phyloP scores from a whole-genome alignment of 2,113 vertebrate species.

The Rhombomys opimus region DNA sequence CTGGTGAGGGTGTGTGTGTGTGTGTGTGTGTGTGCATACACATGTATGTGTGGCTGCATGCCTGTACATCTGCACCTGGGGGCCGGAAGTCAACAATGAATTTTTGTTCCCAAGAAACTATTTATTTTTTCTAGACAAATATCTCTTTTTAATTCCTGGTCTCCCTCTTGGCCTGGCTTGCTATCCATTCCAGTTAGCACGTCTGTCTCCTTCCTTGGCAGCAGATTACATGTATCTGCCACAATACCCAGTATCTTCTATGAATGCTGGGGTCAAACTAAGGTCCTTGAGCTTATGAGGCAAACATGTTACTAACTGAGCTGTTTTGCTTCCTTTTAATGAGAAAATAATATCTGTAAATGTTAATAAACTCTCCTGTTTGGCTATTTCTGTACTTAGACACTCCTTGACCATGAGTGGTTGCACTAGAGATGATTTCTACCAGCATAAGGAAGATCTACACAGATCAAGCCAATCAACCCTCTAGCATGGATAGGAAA shows the following conservation, averaged over 20 bases:
- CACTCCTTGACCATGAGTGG: background rate
- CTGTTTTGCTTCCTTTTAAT: background rate
- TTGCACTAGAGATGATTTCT: background rate
- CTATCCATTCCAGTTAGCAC: background rate
- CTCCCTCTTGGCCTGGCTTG: background rate
- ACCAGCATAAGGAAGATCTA: background rate
- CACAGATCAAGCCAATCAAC: background rate
- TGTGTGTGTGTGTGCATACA: background rate
- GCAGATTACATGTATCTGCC: no score
- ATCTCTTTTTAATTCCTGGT: no score
- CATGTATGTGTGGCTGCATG: background rate
- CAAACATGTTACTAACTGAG: background rate
- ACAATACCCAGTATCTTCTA: background rate
- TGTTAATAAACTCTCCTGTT: background rate
- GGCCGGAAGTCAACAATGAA: background rate
- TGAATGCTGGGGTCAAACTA: background rate
- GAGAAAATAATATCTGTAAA: background rate
- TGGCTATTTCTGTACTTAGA: background rate
- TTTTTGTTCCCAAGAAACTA: background rate
- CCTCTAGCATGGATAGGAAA: background rate
- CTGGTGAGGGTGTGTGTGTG: background rate
- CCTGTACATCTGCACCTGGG: background rate
- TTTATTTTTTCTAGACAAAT: background rate
- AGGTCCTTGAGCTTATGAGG: background rate
- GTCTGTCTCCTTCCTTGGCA: background rate